A percentile compares a stretch with the other conserved stretches of the same genome.
phyloP scores from a whole-genome alignment of 2,888 invertebrate species.

The Biston betularia region DNA sequence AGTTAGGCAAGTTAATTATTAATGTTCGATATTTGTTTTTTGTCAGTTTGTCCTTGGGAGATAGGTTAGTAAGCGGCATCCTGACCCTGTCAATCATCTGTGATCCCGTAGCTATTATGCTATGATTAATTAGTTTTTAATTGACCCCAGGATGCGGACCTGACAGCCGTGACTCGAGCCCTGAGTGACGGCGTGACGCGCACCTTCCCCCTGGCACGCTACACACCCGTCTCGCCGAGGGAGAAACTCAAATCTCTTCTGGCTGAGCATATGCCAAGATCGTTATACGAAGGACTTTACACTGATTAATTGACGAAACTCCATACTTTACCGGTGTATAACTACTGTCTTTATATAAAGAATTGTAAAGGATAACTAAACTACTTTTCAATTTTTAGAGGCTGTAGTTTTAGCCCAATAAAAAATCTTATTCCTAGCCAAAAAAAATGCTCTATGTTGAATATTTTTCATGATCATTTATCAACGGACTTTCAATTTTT shows the following conservation, averaged over 20 bases:
- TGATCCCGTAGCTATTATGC: slow-evolving; percentile 15
- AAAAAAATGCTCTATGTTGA: not conserved
- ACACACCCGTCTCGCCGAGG: slow-evolving; percentile 92
- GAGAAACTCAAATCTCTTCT: slow-evolving; percentile 93
- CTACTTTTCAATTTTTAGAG: too few relatives aligned
- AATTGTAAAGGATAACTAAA: not conserved
- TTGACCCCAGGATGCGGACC: slow-evolving; percentile 89
- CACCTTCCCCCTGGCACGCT: slow-evolving; percentile 93
- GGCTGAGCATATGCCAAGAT: slow-evolving; percentile 92
- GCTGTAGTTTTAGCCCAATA: too few relatives aligned
- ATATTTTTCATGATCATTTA: not conserved
- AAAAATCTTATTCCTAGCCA: not conserved
- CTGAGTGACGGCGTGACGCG: slow-evolving; percentile 92
- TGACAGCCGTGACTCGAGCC: slow-evolving; percentile 91
- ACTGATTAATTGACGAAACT: slow-evolving; percentile 64
- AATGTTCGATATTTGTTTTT: too few relatives aligned
- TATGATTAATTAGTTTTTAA: slow-evolving; percentile 46
- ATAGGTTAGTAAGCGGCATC: not conserved
- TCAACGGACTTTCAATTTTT: not conserved
- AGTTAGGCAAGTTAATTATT: too few relatives aligned
- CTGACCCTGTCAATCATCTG: slow-evolving; percentile 26
- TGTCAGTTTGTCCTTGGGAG: not conserved
- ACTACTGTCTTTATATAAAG: not conserved
- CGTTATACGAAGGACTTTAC: slow-evolving; percentile 93
- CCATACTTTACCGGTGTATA: not conserved